These are phyloP conservation scores for Brevimyrus niger DNA, from an alignment of 2,113 vertebrate genomes.

Conservation along the genomic window DNA sequence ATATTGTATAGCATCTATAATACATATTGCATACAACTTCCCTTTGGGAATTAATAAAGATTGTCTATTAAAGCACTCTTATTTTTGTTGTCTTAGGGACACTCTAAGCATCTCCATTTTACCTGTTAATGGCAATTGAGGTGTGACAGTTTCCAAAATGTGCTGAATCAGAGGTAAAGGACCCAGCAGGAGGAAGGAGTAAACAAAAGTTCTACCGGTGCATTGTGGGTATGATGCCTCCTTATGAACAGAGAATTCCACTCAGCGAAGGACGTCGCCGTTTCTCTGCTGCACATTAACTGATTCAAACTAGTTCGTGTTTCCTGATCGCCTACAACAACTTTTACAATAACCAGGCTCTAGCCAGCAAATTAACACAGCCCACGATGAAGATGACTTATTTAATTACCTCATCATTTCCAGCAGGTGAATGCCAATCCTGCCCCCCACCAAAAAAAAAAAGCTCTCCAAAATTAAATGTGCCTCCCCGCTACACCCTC, in stretches of 20 bases:
- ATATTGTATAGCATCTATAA: not conserved
- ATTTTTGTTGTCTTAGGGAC: not conserved
- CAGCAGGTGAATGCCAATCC: not conserved
- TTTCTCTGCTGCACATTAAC: not conserved
- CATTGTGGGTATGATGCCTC: not conserved
- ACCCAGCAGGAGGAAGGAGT: not conserved
- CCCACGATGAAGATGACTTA: not conserved
- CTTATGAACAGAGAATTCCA: not conserved
- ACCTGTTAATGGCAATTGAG: not conserved
- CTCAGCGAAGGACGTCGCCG: not conserved
- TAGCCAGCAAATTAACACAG: not conserved
- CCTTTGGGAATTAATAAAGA: not conserved
- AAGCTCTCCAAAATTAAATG: not conserved
- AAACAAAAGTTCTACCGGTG: not conserved
- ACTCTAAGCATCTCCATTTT: not conserved
- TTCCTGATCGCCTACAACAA: not conserved
- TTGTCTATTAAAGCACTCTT: not conserved
- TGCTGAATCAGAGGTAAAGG: not conserved
- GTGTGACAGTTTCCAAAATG: not conserved
- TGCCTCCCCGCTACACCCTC: not conserved
- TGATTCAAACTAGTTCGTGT: not conserved
- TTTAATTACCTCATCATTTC: not conserved
- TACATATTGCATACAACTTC: not conserved
- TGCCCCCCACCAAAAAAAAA: not conserved
- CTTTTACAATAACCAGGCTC: not conserved